Percentiles rank a stretch among this genome's conserved stretches.
Evolutionary conservation across 2,797 vertebrate species (phyloP).

Genomic region (Coregonus ussuriensis): DNA sequence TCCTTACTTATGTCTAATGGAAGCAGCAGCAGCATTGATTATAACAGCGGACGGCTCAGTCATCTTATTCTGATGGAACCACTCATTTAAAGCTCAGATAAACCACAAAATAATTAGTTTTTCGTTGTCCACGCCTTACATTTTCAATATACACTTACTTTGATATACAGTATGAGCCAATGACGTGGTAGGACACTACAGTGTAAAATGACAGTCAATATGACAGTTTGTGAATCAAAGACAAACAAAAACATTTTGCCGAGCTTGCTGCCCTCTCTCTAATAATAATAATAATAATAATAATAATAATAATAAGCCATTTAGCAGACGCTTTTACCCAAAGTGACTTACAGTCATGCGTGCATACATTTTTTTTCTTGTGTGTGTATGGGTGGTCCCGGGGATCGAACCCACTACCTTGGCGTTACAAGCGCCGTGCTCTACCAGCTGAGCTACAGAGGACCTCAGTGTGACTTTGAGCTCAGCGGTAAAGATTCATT

Average conservation of each 20-base stretch:
- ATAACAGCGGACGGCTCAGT: neutral
- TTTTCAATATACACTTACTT: neutral
- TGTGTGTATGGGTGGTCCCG: no score
- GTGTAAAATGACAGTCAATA: slow-evolving; percentile 39
- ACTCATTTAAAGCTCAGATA: neutral
- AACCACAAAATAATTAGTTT: no score
- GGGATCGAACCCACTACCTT: no score
- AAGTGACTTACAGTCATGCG: no score
- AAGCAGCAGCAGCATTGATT: neutral
- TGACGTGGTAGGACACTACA: slow-evolving; percentile 16
- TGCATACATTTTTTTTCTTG: no score
- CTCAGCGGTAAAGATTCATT: slow-evolving; percentile 35
- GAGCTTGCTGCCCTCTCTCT: slow-evolving; percentile 33
- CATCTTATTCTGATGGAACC: neutral
- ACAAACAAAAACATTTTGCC: neutral
- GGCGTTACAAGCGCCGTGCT: no score
- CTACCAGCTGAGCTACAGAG: no score
- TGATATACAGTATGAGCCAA: neutral
- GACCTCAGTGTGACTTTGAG: slow-evolving; percentile 36
- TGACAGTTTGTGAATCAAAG: slow-evolving; percentile 36
- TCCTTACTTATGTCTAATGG: no score
- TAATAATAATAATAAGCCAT: no score
- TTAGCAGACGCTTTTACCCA: no score
- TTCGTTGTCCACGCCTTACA: neutral
- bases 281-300: no score